Evolutionary conservation across 2,797 vertebrate species (phyloP), one percentile per base, ranked within the genome.

Genomic region (Muscicapa striata): DNA sequence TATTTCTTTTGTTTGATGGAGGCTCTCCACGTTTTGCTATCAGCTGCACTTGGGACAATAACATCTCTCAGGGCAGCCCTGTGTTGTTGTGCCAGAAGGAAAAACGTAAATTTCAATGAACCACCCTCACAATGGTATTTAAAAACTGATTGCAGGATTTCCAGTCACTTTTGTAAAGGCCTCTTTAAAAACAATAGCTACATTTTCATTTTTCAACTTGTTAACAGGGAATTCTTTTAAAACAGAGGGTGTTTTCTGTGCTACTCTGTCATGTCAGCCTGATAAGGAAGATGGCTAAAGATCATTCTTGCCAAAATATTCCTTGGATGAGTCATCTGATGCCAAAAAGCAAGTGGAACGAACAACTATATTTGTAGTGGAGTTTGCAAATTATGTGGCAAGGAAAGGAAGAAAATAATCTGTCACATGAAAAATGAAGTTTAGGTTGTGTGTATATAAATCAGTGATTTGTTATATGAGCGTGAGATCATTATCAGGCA

Each of bases 321-420:
- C 62, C 74, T 76, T 70, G 78, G 52, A 40, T 93, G 67, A 87
- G 61, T 64, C 80, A 84, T 77, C 54, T 61, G 48, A 74, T 93
- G 95, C 94, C 89, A 91, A 79, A 92, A 93, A 85, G 34, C 88
- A 55, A 92, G 64, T 69, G 84, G 91, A 94, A 66, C 30, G 46
- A 88, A 70, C 67, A 89, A 67, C 77, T 93, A 2, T 87, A 40
- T 90, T 73, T 91, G 85, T 68, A 89, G 57, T 18, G 43, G 34
- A 80, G 94, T 93, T 96, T 94, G 94, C 89, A 96, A 95, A 96
- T 96, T 54, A 58, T 61, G 70, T 97, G 91, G 91, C 85, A 94
- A 86, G 80, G 46, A 79, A 89, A 91, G 91, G 92, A 87, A 90
- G 93, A 95, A 96, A 88, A 86, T 90, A 90, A 95, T 96, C 81